Percentiles rank a stretch among this genome's conserved stretches.
phyloP scores from a whole-genome alignment of 2,888 invertebrate genomes.

The Amiota communis region DNA sequence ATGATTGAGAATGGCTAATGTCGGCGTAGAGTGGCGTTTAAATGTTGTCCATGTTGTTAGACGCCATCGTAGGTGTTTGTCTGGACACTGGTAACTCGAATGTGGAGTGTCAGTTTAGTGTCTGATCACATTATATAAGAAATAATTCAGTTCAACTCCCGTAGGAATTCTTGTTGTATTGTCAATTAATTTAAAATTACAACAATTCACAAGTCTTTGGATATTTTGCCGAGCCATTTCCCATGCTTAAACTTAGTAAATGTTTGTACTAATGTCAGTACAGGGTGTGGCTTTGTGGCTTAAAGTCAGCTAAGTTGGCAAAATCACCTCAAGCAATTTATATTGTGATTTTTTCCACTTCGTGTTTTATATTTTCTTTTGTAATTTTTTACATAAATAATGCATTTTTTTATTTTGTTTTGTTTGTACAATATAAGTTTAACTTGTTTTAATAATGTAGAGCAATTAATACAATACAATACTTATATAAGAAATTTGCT shows the following conservation, averaged over 20 bases:
- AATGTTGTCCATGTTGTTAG: no score
- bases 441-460: slow-evolving; percentile 39
- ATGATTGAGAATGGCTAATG: no score
- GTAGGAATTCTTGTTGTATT: slow-evolving; percentile 18
- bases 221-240: slow-evolving; percentile 9
- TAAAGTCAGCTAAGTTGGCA: slow-evolving; percentile 1
- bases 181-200: slow-evolving; percentile 13
- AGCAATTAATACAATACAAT: slow-evolving; percentile 42
- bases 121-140: neutral
- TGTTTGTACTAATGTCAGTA: neutral
- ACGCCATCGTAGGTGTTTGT: no score
- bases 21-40: no score
- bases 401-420: neutral
- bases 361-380: neutral
- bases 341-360: neutral
- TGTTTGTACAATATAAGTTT: neutral
- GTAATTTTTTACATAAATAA: slow-evolving; percentile 8
- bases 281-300: slow-evolving; percentile 27
- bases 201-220: slow-evolving; percentile 7
- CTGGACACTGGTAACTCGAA: no score
- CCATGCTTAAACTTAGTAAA: slow-evolving; percentile 10
- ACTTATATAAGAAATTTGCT: slow-evolving; percentile 24
- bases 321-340: neutral
- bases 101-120: no score
- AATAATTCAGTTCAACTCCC: slow-evolving; percentile 24